Percentiles rank a stretch among this genome's conserved stretches.
Conservation (phyloP, 1,140 invertebrate species). For the Drosophila varians region DNA sequence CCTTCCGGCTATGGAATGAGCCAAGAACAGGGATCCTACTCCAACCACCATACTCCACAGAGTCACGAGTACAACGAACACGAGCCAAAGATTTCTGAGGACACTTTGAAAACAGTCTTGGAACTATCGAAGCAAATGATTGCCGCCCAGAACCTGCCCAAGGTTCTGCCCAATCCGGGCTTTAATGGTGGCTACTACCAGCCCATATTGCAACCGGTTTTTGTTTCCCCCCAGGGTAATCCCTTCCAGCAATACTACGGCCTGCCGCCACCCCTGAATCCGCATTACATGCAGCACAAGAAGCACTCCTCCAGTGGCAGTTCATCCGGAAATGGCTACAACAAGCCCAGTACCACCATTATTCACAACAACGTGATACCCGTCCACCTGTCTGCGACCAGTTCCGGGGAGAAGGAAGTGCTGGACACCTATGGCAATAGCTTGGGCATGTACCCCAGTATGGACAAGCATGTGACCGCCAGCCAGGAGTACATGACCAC, state of each 20-base stretch:
- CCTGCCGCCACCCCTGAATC: slow-evolving; percentile 21
- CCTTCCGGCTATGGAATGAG: slow-evolving; percentile 42
- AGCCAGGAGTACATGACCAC: slow-evolving; percentile 57
- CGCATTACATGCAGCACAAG: slow-evolving; percentile 45
- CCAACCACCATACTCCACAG: slow-evolving; percentile 11
- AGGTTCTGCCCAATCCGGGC: slow-evolving; percentile 67
- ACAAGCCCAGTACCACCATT: slow-evolving; percentile 71
- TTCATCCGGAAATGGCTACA: slow-evolving; percentile 11
- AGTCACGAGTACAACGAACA: slow-evolving; percentile 59
- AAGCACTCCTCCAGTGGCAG: slow-evolving; percentile 17
- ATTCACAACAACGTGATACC: slow-evolving; percentile 83
- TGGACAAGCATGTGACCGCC: slow-evolving; percentile 44
- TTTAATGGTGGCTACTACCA: slow-evolving; percentile 61
- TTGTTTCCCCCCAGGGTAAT: slow-evolving; percentile 55
- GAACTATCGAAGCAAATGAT: slow-evolving; percentile 83
- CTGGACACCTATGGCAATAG: slow-evolving; percentile 76
- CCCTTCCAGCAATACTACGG: slow-evolving; percentile 64
- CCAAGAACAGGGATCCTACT: slow-evolving; percentile 22
- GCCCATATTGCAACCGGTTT: slow-evolving; percentile 70
- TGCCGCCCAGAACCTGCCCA: slow-evolving; percentile 73
- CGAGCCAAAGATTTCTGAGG: slow-evolving; percentile 77
- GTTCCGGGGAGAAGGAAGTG: slow-evolving; percentile 70
- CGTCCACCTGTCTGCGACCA: slow-evolving; percentile 65
- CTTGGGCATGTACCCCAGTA: slow-evolving; percentile 56
- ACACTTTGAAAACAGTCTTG: slow-evolving; percentile 80